Percentiles rank a stretch among this genome's conserved stretches.
These are phyloP conservation scores for Mimas tiliae DNA, from an alignment of 2,888 invertebrate genomes.

Conservation along the genomic window DNA sequence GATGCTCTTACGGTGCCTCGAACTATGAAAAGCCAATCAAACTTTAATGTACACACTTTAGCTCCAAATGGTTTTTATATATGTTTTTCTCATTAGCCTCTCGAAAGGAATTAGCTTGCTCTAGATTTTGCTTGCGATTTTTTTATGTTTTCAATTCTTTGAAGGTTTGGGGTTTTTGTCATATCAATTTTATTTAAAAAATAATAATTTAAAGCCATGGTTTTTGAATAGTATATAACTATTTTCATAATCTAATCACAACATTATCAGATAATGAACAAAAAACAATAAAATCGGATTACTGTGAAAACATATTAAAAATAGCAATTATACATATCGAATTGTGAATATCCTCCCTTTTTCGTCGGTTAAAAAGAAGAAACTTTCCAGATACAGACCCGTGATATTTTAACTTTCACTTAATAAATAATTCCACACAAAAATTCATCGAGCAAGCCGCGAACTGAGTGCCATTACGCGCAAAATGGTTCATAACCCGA, in stretches of 20 bases:
- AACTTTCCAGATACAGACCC: background rate
- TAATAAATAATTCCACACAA: background rate
- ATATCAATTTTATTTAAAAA: too few relatives aligned
- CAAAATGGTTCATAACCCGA: conserved; percentile 9
- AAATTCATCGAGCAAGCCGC: conserved; percentile 9
- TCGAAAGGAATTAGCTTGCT: conserved; percentile 13
- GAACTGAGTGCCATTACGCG: conserved; percentile 4
- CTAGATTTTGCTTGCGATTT: conserved; percentile 3
- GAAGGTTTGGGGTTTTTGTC: background rate
- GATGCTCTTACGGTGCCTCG: conserved; percentile 58
- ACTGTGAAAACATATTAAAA: too few relatives aligned
- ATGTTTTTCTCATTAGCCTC: conserved; percentile 19
- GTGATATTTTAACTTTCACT: background rate
- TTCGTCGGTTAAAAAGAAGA: background rate
- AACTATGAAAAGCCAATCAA: conserved; percentile 77
- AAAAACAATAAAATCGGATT: too few relatives aligned
- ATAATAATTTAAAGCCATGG: too few relatives aligned
- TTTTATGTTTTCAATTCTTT: background rate
- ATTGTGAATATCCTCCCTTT: background rate
- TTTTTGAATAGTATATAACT: too few relatives aligned
- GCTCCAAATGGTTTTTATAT: conserved; percentile 50
- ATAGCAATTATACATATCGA: too few relatives aligned
- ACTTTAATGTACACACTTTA: conserved; percentile 66
- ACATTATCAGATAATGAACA: too few relatives aligned
- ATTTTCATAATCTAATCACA: too few relatives aligned